Base-by-base conservation (phyloP, 2,797 vertebrate genomes). In the Echiichthys vipera region DNA sequence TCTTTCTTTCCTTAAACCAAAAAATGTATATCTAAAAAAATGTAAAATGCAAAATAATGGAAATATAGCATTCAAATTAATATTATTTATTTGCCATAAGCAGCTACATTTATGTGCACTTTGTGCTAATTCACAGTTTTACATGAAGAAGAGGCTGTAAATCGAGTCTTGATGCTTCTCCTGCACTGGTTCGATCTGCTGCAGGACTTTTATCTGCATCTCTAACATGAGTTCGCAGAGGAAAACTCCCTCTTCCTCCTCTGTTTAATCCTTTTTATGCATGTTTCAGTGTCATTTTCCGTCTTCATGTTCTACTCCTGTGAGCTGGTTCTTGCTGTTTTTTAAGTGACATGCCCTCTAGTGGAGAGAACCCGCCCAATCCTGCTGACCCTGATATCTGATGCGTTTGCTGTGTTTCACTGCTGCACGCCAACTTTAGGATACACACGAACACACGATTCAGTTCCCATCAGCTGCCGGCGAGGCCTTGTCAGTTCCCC, bases 401-500 rank as follows among this genome's bases (percentile, higher is more conserved):
- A 8, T 55, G 49, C 24, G 14, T 29, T 65, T 17, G n/a, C 22
- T 14, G 7, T 9, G 20, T 65, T 17, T 36, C 57, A 13, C 15
- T 18, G 43, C 32, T 53, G 24, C 42, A 9, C 46, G 43, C 50
- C 56, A 56, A 20, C 34, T 37, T 42, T 15, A 61, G n/a, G 27
- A 61, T 10, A 71, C 30, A 42, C 46, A 55, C 47, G 47, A 39
- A 61, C 61, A 37, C 36, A n/a, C 2, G 0, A 14, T 65, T 50
- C 69, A 55, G 63, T 83, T 81, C 67, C 74, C 62, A 61, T 84
- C 78, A 71, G 82, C 77, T 74, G 55, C 66, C 76, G 51, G 32
- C 7, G 13, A 71, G 70, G 53, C 6, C 59, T 70, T 57, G 20
- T 66, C 42, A 61, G 51, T 77, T 71, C 77, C 84, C 65, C 58